Percentiles rank a stretch among this genome's conserved stretches.
Evolutionary conservation across 53 echinoderm and acorn worm species (phyloP).

Genomic region (Actinopyga echinites): DNA sequence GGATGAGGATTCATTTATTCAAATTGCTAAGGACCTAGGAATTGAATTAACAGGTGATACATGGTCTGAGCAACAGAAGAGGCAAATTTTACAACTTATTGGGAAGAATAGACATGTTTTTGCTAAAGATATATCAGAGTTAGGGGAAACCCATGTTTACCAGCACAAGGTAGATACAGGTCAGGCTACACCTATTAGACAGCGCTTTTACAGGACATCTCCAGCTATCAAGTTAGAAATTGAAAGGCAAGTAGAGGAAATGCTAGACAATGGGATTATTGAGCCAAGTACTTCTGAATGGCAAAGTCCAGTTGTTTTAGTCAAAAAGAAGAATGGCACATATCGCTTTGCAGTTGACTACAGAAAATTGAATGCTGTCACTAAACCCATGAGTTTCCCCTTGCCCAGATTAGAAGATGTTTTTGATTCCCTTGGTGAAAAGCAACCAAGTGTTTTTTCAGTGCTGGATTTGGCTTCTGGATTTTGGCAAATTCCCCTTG

Average conservation of each 20-base stretch:
- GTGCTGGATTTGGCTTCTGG: slow-evolving; percentile 52
- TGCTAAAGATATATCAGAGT: slow-evolving; percentile 45
- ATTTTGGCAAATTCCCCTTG: slow-evolving; percentile 52
- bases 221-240: slow-evolving; percentile 51
- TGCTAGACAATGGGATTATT: slow-evolving; percentile 29
- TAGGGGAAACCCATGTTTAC: slow-evolving; percentile 40
- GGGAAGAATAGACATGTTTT: slow-evolving; percentile 31
- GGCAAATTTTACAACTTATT: background rate
- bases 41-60: background rate
- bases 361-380: slow-evolving; percentile 39
- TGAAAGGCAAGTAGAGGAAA: slow-evolving; percentile 10
- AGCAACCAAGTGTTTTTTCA: slow-evolving; percentile 41
- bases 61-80: background rate
- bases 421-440: slow-evolving; percentile 57
- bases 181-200: slow-evolving; percentile 43
- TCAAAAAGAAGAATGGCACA: slow-evolving; percentile 43
- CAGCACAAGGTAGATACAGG: slow-evolving; percentile 46
- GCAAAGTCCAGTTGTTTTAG: slow-evolving; percentile 51
- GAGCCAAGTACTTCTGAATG: slow-evolving; percentile 50
- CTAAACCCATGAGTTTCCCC: slow-evolving; percentile 53
- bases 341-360: slow-evolving; percentile 55
- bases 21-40: background rate
- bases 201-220: slow-evolving; percentile 53
- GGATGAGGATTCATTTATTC: background rate
- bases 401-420: slow-evolving; percentile 54